phyloP scores from a whole-genome alignment of 2,113 vertebrate genomes.

The Carassius carassius region DNA sequence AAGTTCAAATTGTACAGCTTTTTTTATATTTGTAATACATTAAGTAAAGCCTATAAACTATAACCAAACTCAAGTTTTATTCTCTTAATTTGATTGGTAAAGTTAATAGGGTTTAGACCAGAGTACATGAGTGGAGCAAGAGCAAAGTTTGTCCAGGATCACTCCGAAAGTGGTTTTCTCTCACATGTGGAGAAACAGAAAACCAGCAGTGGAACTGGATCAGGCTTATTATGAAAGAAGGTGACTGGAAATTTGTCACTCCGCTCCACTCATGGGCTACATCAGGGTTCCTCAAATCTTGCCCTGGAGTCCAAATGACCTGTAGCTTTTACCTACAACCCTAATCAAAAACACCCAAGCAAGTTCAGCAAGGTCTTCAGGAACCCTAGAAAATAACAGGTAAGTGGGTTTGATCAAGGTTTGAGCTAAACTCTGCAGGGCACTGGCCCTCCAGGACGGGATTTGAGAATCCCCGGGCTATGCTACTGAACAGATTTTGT shows the following conservation, averaged over 20 bases:
- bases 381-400: too few relatives aligned
- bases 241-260: not conserved
- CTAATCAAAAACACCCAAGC: too few relatives aligned
- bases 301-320: too few relatives aligned
- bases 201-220: not conserved
- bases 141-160: not conserved
- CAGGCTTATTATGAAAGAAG: not conserved
- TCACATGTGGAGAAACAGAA: not conserved
- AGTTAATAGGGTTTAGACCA: not conserved
- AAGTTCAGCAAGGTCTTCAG: too few relatives aligned
- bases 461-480: too few relatives aligned
- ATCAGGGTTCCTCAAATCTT: too few relatives aligned
- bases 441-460: too few relatives aligned
- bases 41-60: too few relatives aligned
- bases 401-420: too few relatives aligned
- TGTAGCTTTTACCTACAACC: too few relatives aligned
- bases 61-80: not conserved
- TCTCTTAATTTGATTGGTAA: not conserved
- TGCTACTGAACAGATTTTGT: not conserved
- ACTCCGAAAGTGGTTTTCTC: not conserved
- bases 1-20: not conserved
- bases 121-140: not conserved
- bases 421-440: too few relatives aligned
- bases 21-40: not conserved
- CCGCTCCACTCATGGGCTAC: not conserved